phyloP scores from a whole-genome alignment of 2,797 vertebrate species.

The Orientallactaga sibirica region DNA sequence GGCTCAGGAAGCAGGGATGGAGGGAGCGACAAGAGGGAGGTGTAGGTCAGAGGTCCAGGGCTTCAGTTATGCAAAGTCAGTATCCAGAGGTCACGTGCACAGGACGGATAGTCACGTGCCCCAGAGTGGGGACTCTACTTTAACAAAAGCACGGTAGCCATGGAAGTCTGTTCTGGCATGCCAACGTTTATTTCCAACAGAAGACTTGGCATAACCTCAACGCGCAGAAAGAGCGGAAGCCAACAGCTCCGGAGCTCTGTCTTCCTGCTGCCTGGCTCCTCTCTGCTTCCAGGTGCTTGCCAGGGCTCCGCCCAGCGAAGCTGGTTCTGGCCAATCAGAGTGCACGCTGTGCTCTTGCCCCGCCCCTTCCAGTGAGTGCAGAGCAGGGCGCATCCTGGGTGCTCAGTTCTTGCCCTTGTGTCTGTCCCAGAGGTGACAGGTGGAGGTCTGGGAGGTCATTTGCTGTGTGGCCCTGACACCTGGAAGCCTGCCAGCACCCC shows the following conservation, averaged over 20 bases:
- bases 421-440: neutral
- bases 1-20: too few relatives aligned
- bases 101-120: too few relatives aligned
- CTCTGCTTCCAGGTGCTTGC: neutral
- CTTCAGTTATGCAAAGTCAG: too few relatives aligned
- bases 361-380: rapidly evolving
- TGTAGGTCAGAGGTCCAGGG: too few relatives aligned
- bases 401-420: too few relatives aligned
- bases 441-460: neutral
- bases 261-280: neutral
- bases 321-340: neutral
- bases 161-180: neutral
- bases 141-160: too few relatives aligned
- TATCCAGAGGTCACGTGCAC: too few relatives aligned
- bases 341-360: neutral
- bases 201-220: neutral
- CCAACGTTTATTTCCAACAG: neutral
- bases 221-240: neutral
- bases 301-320: neutral
- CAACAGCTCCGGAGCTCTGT: too few relatives aligned
- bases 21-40: too few relatives aligned
- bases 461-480: neutral
- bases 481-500: too few relatives aligned
- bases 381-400: too few relatives aligned
- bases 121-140: too few relatives aligned